Evolutionary conservation across 1,140 invertebrate genomes (phyloP).

Genomic region (Magallana ariakensis): DNA sequence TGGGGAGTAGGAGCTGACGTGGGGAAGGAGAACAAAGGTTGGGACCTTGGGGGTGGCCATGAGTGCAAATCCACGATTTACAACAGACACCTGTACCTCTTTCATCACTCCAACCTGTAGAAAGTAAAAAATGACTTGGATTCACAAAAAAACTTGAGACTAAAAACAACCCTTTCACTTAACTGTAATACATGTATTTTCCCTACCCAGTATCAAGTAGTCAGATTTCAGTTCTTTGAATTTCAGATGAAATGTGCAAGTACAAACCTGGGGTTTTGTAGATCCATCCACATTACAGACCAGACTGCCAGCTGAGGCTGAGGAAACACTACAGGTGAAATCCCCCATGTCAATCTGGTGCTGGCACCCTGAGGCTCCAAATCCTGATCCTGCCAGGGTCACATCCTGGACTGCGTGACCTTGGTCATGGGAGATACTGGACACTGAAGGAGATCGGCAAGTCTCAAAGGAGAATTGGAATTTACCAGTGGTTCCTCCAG

Average conservation of each 20-base stretch:
- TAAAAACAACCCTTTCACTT: too few species aligned
- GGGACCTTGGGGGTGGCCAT: constrained; percentile 15
- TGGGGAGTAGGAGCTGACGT: constrained; percentile 68
- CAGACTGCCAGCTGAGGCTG: constrained; percentile 12
- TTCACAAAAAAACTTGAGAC: neutral
- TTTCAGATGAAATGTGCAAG: too few species aligned
- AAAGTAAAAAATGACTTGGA: neutral
- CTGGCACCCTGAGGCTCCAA: constrained; percentile 36
- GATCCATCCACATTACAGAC: constrained; percentile 44
- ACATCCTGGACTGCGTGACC: constrained; percentile 28
- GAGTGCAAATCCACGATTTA: constrained; percentile 54
- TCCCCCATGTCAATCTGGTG: constrained; percentile 35
- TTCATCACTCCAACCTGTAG: constrained; percentile 34
- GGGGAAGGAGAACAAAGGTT: constrained; percentile 51
- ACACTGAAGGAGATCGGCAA: constrained; percentile 41
- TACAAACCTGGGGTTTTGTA: constrained; percentile 28
- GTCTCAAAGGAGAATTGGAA: constrained; percentile 44
- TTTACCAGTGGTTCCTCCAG: constrained; percentile 37
- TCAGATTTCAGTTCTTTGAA: too few species aligned
- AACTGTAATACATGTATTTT: too few species aligned
- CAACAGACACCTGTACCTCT: constrained; percentile 38
- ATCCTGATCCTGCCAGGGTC: constrained; percentile 44
- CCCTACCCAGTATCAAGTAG: too few species aligned
- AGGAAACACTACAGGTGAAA: constrained; percentile 19
- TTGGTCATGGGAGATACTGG: constrained; percentile 26